Conservation (phyloP, 2,113 vertebrate species). For the Melanostigma gelatinosum region DNA sequence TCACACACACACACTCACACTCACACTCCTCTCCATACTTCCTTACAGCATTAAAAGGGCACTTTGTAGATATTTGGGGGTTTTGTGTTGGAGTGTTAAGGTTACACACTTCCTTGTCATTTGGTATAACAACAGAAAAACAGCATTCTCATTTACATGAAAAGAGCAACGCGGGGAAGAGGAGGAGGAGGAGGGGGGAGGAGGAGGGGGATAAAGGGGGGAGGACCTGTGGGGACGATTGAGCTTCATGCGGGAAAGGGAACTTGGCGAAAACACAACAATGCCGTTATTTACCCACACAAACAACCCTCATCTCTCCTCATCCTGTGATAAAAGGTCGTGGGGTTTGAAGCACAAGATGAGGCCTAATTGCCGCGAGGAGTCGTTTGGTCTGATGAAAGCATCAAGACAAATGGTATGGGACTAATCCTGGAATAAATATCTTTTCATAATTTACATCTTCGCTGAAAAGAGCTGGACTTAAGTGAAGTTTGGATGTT, state of each 20-base stretch:
- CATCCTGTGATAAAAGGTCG: conserved; percentile 79
- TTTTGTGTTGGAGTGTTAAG: conserved; percentile 83
- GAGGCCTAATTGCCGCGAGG: conserved; percentile 30
- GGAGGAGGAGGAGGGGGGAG: conserved; percentile 28
- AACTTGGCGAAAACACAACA: conserved; percentile 78
- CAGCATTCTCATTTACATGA: conserved; percentile 84
- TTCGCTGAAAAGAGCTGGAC: not conserved
- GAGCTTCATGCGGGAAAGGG: conserved; percentile 79
- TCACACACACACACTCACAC: conserved; percentile 8
- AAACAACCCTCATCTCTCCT: conserved; percentile 67
- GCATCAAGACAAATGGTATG: not conserved
- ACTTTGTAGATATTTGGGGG: conserved; percentile 83
- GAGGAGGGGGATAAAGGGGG: not conserved
- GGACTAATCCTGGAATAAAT: not conserved
- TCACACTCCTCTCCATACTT: conserved; percentile 56
- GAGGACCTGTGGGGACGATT: conserved; percentile 29
- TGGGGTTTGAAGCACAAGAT: conserved; percentile 55
- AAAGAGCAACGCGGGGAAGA: conserved; percentile 79
- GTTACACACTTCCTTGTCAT: conserved; percentile 86
- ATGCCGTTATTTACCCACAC: conserved; percentile 77
- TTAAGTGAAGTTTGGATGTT: not conserved
- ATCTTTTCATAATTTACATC: not conserved
- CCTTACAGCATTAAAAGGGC: conserved; percentile 76
- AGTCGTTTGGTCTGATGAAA: conserved; percentile 25
- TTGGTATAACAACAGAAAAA: conserved; percentile 88